Conservation (phyloP, 1,140 invertebrate genomes). For the Monomorium pharaonis region DNA sequence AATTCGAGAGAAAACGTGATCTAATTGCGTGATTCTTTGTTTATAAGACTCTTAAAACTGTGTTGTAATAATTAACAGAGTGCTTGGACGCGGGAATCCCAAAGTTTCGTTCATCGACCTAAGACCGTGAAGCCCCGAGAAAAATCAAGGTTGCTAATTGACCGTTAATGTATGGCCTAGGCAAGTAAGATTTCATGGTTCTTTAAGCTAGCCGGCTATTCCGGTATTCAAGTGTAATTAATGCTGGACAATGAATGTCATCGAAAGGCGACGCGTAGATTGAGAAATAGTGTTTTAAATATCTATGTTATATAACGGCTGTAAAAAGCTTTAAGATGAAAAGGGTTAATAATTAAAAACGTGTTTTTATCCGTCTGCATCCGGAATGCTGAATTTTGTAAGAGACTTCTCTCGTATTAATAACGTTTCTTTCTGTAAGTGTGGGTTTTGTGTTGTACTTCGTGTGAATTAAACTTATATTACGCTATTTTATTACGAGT, state of each 20-base stretch:
- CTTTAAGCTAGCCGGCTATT: slow-evolving; percentile 10
- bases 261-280: not conserved
- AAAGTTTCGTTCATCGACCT: slow-evolving; percentile 42
- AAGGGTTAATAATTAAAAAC: slow-evolving; percentile 6
- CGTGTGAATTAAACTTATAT: not conserved
- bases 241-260: not conserved
- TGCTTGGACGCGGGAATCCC: slow-evolving; percentile 4
- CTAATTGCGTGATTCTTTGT: not conserved
- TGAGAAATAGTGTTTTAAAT: slow-evolving; percentile 33
- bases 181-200: slow-evolving; percentile 3
- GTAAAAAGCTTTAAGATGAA: not conserved
- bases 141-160: slow-evolving; percentile 20
- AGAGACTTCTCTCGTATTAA: not conserved
- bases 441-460: not conserved
- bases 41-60: not conserved
- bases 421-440: not conserved
- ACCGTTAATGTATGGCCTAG: not conserved
- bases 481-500: not conserved
- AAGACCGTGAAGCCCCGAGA: slow-evolving; percentile 9
- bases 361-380: not conserved
- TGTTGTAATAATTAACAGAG: not conserved
- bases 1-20: not conserved
- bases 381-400: not conserved
- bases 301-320: slow-evolving; percentile 3
- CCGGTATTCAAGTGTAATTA: not conserved